Evolutionary conservation across 2,888 invertebrate species (phyloP), one percentile per base, ranked within the genome.

Genomic region (Apamea sordens): DNA sequence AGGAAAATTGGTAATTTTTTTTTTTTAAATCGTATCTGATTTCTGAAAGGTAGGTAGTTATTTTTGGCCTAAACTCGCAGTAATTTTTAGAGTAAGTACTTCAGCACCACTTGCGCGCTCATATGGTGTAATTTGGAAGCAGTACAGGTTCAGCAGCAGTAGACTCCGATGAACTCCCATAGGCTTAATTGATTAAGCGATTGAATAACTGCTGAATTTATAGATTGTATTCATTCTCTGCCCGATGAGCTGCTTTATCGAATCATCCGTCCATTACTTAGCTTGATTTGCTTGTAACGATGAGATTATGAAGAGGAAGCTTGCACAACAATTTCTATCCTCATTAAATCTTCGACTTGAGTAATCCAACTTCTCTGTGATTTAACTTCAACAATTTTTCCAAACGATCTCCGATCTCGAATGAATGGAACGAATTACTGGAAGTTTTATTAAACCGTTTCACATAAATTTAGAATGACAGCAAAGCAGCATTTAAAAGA

Each of bases 401-500:
- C 8, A 61, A 73, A 56, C 59, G 28, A 44, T 50, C 36, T 44
- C 36, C 59, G 28, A 44, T 50, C 36, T 44, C 36, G 44, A 86
- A 64, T 32, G 24, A 24, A 82, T 59, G 24, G 47, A 64, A 76
- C 36, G 36, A 83, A 73, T 70, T 73, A 65, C 8, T 63, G 13
- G 6, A 47, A 71, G 7, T 70, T 86, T 69, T 83, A 83, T 56
- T 41, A 70, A 73, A 65, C 41, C 32, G 13, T 71, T 71, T 61
- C 47, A 41, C 47, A 73, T 83, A 86, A 83, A 82, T 83, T 71
- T 41, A 28, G 73, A 64, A 63, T 61, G 32, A 53, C 56, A 73
- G 73, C 41, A 74, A 64, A 73, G 63, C 61, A 83, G 41, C 41
- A 53, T 84, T 76, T 18, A 69, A 69, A 87, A 80, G 50, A 75